Base-by-base conservation (phyloP, 1,140 invertebrate species). In the Drosophila watanabei region DNA sequence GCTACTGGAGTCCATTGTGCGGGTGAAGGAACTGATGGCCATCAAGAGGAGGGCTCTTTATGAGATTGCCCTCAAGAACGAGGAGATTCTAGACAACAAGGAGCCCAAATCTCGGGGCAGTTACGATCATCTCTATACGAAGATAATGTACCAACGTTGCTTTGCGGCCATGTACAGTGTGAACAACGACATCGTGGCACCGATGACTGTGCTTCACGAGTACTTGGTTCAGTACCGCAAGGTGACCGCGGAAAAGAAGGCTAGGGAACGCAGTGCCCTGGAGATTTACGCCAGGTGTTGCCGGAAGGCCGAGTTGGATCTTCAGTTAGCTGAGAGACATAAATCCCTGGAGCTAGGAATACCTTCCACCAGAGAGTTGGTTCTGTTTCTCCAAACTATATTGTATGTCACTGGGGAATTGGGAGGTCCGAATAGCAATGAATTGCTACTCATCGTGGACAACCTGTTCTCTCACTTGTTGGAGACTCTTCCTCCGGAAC, bases 351-450 rank as follows among this genome's bases (percentile, higher is more conserved):
- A 30, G 5, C 10, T 81, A 1, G 9, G 51, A 2, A 9, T 49
- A 9, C 39, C 73, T 9, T 13, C 28, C 4, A 80, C 64, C 1
- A 28, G 62, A 0, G 64, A 75, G 7, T 18, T 88, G 28, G 51
- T 89, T 8, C 24, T 65, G 2, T 54, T 52, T 3, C 41, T 88
- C 1, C 85, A 89, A 28, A 89, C 85, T 0, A n/a, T 89, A 0
- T 35, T 88, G 0, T 60, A 85, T 41, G 11, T 89, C 2, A 65
- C 54, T 28, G 69, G 68, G 0, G 56, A 71, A 11, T 10, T 88
- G 57, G 68, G 77, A 0, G 33, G 61, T 16, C 65, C 73, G 14
- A 75, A 75, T 4, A 63, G 69, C 20, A 2, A 30, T 18, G 77
- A 84, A 4, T 43, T 84, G 30, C 64, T 71, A 14, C 10, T 48